Evolutionary conservation across 2,113 vertebrate genomes (phyloP).

Genomic region (Carettochelys insculpta): DNA sequence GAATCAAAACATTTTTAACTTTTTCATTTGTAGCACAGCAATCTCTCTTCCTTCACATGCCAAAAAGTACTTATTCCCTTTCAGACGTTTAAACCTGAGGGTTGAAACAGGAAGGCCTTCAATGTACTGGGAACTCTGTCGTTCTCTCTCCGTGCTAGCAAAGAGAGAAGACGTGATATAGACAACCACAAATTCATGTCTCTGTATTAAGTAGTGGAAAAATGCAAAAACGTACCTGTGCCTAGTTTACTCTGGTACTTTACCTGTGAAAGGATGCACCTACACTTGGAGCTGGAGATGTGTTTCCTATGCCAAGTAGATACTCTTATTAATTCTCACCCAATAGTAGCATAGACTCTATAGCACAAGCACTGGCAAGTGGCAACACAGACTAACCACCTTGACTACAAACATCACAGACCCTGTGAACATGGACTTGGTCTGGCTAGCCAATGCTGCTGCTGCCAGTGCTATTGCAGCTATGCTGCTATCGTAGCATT

Average conservation of each 20-base stretch:
- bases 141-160: not conserved
- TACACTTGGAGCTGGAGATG: not conserved
- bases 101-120: not conserved
- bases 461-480: not conserved
- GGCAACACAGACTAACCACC: not conserved
- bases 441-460: not conserved
- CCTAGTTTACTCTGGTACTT: not conserved
- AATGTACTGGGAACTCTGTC: not conserved
- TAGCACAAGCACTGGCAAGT: not conserved
- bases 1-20: not conserved
- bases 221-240: not conserved
- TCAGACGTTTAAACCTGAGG: not conserved
- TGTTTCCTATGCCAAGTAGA: not conserved
- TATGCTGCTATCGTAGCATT: not conserved
- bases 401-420: not conserved
- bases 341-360: not conserved
- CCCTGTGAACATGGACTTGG: not conserved
- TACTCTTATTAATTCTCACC: not conserved
- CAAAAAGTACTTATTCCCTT: not conserved
- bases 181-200: not conserved
- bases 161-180: not conserved
- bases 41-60: not conserved
- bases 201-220: not conserved
- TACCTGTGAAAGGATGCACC: not conserved
- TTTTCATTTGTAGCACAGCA: not conserved